Evolutionary conservation across 2,888 invertebrate genomes (phyloP).

Genomic region (Drosophila anomalata): DNA sequence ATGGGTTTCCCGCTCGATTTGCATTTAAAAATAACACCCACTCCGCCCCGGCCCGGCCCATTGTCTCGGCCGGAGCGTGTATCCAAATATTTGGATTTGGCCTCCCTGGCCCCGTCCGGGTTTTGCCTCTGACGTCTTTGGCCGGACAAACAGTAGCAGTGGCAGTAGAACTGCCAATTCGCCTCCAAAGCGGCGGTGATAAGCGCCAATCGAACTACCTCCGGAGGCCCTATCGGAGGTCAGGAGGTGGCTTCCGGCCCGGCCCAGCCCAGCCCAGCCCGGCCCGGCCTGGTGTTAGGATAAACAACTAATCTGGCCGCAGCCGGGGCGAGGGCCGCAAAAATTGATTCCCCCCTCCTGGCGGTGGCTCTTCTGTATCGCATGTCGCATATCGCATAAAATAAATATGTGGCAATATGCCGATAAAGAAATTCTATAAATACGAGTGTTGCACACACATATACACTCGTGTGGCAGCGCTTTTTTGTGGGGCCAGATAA

Average conservation of each 20-base stretch:
- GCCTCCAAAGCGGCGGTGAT: conserved; percentile 31
- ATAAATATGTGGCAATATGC: conserved; percentile 31
- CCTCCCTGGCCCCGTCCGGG: background rate
- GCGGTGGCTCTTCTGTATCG: conserved; percentile 1
- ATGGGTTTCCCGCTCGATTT: conserved; percentile 43
- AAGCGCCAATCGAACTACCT: conserved; percentile 65
- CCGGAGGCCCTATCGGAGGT: conserved; percentile 7
- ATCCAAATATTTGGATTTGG: conserved; percentile 33
- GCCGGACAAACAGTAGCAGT: no score
- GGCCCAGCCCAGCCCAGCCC: no score
- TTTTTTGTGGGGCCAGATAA: conserved; percentile 14
- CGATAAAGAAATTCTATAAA: conserved; percentile 40
- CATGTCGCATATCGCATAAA: background rate
- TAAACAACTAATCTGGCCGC: conserved; percentile 62
- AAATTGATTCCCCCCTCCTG: conserved; percentile 38
- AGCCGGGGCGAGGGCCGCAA: no score
- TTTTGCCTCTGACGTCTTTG: conserved; percentile 40
- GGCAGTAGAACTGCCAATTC: no score
- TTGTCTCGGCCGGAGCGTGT: conserved; percentile 38
- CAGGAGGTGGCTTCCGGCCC: background rate
- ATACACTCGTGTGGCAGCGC: background rate
- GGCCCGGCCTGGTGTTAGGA: conserved; percentile 55
- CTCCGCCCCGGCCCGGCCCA: background rate
- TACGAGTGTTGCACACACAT: background rate
- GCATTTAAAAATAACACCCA: conserved; percentile 42